Conservation (phyloP, 2,888 invertebrate genomes). For the Acronicta leporina region DNA sequence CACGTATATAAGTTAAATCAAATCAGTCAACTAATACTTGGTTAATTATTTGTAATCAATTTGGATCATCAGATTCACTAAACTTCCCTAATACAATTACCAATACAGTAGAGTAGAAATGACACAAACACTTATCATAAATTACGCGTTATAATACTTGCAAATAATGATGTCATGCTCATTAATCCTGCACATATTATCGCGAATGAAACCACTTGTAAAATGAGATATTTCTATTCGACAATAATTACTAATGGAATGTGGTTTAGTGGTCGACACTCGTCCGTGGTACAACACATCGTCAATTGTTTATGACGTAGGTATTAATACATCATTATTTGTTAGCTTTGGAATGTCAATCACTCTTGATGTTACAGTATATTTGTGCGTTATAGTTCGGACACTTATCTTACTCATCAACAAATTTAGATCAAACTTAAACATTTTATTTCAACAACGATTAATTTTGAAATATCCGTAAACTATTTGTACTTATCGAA, state of each 20-base stretch:
- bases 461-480: too few relatives aligned
- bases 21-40: too few relatives aligned
- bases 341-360: constrained; percentile 44
- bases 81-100: neutral
- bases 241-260: constrained; percentile 61
- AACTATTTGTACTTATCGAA: too few relatives aligned
- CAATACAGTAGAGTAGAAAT: neutral
- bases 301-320: constrained; percentile 48
- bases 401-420: neutral
- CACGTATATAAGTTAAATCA: too few relatives aligned
- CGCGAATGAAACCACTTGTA: constrained; percentile 38
- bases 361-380: constrained; percentile 24
- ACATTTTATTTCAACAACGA: too few relatives aligned
- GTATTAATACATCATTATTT: constrained; percentile 47
- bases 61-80: neutral
- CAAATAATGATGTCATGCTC: constrained; percentile 12
- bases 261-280: constrained; percentile 50
- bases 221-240: constrained; percentile 49
- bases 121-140: neutral
- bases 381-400: neutral
- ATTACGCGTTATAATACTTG: constrained; percentile 2
- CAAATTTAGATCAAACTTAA: too few relatives aligned
- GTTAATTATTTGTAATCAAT: neutral
- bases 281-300: constrained; percentile 27
- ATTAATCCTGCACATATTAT: constrained; percentile 24